These are phyloP conservation scores for Glandiceps talaboti DNA, from an alignment of 53 echinoderm and acorn worm genomes.

Conservation along the genomic window DNA sequence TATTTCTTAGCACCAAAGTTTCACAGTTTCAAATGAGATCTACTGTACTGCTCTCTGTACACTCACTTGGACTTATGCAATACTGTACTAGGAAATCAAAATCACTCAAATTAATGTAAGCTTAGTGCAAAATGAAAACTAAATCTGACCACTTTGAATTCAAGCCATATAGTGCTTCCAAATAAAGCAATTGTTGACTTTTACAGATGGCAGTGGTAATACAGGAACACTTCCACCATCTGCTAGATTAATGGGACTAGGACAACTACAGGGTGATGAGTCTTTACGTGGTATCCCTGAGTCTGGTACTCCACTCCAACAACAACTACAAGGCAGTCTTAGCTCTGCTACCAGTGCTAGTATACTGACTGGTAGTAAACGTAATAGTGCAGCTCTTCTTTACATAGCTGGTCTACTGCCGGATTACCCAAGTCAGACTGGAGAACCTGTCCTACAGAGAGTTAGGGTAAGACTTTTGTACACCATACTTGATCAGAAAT, in stretches of 20 bases:
- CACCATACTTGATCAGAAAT: no score
- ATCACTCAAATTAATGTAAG: no score
- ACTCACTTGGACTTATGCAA: no score
- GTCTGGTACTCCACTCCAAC: background rate
- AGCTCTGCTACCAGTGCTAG: background rate
- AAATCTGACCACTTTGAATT: no score
- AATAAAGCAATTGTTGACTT: no score
- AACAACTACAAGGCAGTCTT: background rate
- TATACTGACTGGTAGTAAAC: background rate
- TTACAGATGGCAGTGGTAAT: background rate
- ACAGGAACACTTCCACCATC: background rate
- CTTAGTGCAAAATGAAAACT: no score
- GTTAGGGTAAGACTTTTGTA: background rate
- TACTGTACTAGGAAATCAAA: no score
- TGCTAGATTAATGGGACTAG: background rate
- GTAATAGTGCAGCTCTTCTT: background rate
- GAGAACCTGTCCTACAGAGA: background rate
- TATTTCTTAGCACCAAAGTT: no score
- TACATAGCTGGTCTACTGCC: background rate
- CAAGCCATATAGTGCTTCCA: no score
- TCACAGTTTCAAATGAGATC: no score
- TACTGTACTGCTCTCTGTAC: no score
- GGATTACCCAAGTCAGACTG: background rate
- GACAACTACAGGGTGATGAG: background rate
- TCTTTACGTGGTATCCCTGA: background rate